Evolutionary conservation across 2,797 vertebrate species (phyloP), one percentile per base, ranked within the genome.

Genomic region (Diglossa cyanea): DNA sequence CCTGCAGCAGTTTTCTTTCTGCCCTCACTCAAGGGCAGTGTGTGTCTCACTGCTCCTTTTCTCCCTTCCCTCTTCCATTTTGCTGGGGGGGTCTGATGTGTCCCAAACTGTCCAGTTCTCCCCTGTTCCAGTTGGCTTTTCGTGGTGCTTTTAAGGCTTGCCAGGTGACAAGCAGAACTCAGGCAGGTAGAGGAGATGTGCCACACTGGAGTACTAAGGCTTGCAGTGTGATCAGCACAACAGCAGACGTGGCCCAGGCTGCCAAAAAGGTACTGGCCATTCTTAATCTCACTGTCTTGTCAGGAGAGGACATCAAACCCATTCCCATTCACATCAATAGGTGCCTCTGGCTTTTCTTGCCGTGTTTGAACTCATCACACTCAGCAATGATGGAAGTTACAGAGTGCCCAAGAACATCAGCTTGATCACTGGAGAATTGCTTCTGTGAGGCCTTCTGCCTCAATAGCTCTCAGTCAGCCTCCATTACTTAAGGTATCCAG

Each of bases 1-100:
- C 37, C 23, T 66, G 6, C 17, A 45, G 65, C 57, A 67, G 17
- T 39, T 25, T 60, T 44, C 65, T 74, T 19, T 60, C 42, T 42
- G 26, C 37, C 30, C 44, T 84, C 25, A 15, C 17, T 57, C 0
- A 0, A 5, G 10, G 9, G 15, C 7, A n/a, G 0, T 6, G 7
- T 7, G 4, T 33, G 11, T 81, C 58, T 26, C 63, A 3, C 65
- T 63, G 44, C 23, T 77, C 19, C 37, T 81, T 45, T 54, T 47
- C 28, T 80, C 73, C 24, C 6, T 50, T 63, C 47, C 50, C 30
- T 58, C 8, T 55, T 73, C 23, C 17, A 7, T 76, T 50, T 60
- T 63, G 6, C 13, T 33, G 21, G 7, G 6, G 7, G 6, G 5
- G 25, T 65, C 57, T 48, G 57, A 15, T 39, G 5, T 40, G 11